Conservation (phyloP, 2,888 invertebrate genomes). For the Rhaphigaster nebulosa region DNA sequence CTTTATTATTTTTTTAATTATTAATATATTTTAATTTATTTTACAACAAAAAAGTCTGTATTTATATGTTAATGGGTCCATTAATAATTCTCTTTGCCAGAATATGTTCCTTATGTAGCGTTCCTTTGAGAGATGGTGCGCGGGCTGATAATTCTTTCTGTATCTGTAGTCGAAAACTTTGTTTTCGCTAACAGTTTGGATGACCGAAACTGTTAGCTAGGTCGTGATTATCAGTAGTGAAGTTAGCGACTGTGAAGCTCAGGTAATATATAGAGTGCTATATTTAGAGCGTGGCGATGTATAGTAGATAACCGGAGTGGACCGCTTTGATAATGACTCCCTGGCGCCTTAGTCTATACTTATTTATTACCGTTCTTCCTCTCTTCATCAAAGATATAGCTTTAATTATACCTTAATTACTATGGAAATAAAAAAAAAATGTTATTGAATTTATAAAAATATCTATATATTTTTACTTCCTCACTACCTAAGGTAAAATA, state of each 20-base stretch:
- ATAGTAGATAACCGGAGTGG: neutral
- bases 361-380: neutral
- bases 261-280: slow-evolving; percentile 3
- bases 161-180: no score
- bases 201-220: neutral
- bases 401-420: neutral
- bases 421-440: neutral
- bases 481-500: no score
- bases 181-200: neutral
- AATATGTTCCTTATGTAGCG: no score
- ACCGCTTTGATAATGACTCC: neutral
- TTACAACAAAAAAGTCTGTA: no score
- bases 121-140: no score
- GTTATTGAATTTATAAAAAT: no score
- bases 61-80: no score
- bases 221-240: neutral
- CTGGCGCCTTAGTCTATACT: neutral
- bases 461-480: no score
- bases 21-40: no score
- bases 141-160: no score
- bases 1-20: no score
- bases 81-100: no score
- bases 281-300: neutral
- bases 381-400: neutral
- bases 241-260: neutral